Conservation (phyloP, 2,888 invertebrate genomes). For the Trilocha varians region DNA sequence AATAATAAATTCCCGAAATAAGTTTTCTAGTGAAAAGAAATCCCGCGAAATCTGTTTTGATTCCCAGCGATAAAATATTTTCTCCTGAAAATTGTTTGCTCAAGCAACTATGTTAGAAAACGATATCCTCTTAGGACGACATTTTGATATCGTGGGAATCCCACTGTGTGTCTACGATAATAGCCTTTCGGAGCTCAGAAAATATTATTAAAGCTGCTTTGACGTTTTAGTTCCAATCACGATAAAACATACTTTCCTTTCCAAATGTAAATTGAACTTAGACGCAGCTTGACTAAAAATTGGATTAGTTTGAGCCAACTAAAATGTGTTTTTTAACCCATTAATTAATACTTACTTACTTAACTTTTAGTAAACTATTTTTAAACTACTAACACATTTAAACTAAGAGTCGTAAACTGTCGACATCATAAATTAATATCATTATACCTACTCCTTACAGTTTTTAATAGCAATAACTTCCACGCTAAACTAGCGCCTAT, state of each 20-base stretch:
- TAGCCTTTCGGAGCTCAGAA: slow-evolving; percentile 5
- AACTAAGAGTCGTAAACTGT: too few relatives aligned
- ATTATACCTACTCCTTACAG: too few relatives aligned
- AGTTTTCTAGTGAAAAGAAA: not conserved
- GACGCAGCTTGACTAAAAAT: too few relatives aligned
- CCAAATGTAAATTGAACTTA: too few relatives aligned
- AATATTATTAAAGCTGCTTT: not conserved
- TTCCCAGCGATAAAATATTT: not conserved
- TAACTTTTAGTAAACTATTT: too few relatives aligned
- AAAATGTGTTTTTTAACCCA: too few relatives aligned
- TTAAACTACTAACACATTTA: too few relatives aligned
- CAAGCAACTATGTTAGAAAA: slow-evolving; percentile 17
- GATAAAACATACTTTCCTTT: not conserved
- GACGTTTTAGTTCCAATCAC: not conserved
- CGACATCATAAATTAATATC: too few relatives aligned
- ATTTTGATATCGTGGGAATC: slow-evolving; percentile 32
- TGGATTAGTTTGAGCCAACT: too few relatives aligned
- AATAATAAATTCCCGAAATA: not conserved
- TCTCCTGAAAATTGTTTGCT: slow-evolving; percentile 2
- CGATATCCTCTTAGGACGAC: slow-evolving; percentile 25
- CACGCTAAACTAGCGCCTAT: too few relatives aligned
- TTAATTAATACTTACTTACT: too few relatives aligned
- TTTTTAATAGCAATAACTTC: too few relatives aligned
- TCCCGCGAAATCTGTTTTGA: not conserved
- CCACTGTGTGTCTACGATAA: slow-evolving; percentile 21